Base-by-base conservation (phyloP, 2,888 invertebrate genomes). In the Coecobrya sp. region DNA sequence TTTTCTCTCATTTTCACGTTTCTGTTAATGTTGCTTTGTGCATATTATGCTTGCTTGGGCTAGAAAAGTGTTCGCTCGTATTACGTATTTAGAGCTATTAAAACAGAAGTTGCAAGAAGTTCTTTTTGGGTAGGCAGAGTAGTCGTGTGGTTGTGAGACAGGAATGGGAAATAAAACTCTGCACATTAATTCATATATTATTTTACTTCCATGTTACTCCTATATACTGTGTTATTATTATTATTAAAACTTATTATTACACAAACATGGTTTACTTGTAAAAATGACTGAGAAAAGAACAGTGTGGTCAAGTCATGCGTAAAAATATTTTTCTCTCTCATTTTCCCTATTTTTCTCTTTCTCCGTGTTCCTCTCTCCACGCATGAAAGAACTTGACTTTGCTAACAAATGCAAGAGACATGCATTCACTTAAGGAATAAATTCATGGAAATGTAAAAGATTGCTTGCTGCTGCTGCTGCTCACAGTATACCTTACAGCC, bases 231-330 rank as follows among this genome's bases (percentile, higher is more conserved):
- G 19, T n/a, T n/a, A 19, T 49, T 25, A 19, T 42, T 73, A 42
- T 36, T 79, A 79, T 79, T 49, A 79, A 79, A 79, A 79, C 79
- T 79, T 79, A 52, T 52, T 79, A 76, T 76, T 49, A 76, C 76
- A 76, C 62, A 73, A 79, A 79, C 13, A 45, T 27, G 79, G 79
- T 45, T 68, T 68, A 42, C 52, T 87, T 49, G 55, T 87, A 27
- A 89, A 89, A 89, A 49, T 65, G 68, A 36, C 68, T 19, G 89
- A 89, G 55, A 68, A 82, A 82, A 76, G 86, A 86, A 68, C 79
- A 89, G 68, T 52, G 89, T 73, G 65, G 68, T 45, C 25, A 89
- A 89, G 55, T 89, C 73, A 89, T 89, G 84, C 89, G 89, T 89
- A 84, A 89, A 89, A 89, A 89, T 84, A 89, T 42, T 70, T 62